Base-by-base conservation (phyloP, 2,888 invertebrate species). In the Clivina fossor region DNA sequence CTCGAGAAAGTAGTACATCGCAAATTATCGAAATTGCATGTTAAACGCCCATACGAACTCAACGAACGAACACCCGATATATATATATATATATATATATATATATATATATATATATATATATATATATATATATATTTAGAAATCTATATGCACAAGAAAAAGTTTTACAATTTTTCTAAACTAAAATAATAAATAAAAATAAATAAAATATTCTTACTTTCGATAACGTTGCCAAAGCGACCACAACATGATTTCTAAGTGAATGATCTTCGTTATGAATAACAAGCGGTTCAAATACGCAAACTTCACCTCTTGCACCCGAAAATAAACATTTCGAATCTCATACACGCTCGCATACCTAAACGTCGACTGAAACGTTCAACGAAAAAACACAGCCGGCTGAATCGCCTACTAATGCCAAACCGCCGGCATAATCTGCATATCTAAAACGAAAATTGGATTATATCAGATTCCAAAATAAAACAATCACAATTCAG, bases 301-400 rank as follows among this genome's bases (percentile, higher is more conserved):
- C 79, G 66, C 86, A 86, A 38, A 93, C 93, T 79, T 99, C 99
- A 0, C 99, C 99, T 51, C 95, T 84, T 50, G 95, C 94, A 24
- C 98, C 98, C 26, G 97, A 96, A 74, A 99, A 99, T 11, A 99
- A 77, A 71, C 98, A 97, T 48, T 92, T 88, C 0, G 93, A 90
- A 58, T 92, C 88, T 71, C 91, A 92, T 1, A 90, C 88, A n/a
- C n/a, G n/a, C n/a, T 35, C 95, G 80, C 28, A 93, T 88, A 9
- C 94, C 95, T 63, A 96, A 80, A 8, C 90, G 85, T 56, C 94
- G 79, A 33, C 90, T 91, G 69, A 96, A 95, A n/a, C n/a, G 65
- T 86, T 90, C 28, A 97, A 77, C 62, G 94, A 88, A 83, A 95
- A 98, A 1, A 98, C 96, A 1, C 95, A 97, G 0, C 98, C 98